Evolutionary conservation across 2,888 invertebrate genomes (phyloP), one percentile per base, ranked within the genome.

Genomic region (Drosophila borealis): DNA sequence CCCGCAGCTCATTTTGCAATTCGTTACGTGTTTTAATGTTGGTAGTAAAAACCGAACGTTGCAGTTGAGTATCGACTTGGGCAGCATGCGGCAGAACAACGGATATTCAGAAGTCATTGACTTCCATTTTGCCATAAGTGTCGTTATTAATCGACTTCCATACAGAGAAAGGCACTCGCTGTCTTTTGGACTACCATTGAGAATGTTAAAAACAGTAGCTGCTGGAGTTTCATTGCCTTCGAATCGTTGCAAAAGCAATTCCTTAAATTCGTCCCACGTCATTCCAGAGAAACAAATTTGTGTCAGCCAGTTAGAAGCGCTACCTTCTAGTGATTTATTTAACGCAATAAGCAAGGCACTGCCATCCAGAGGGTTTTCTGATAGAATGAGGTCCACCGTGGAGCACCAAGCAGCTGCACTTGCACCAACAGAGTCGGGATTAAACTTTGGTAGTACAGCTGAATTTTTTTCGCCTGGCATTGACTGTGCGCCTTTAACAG

Each of bases 361-460:
- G 14, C 45, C 60, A 29, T 61, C 46, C 29, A 53, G 17, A 44
- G 45, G 13, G 3, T 51, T 50, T 42, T 59, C 49, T 21, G 33
- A 3, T 36, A 59, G 4, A 14, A 59, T 57, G 8, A 57, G 41
- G 34, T 57, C 41, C 41, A 46, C 46, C 17, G 56, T 61, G 11
- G 61, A 51, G n/a, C 53, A 53, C 46, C 49, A 59, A 41, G 49
- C 41, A 14, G 59, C 41, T 42, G 59, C 46, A 54, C 39, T 53
- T 17, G 39, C 17, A 13, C 45, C 61, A 42, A 37, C n/a, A 19
- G 36, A 55, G n/a, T 55, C 62, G n/a, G 50, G 19, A 9, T 55
- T 63, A 44, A 63, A 63, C 33, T 61, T 61, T 17, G 34, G 49
- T n/a, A 59, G 13, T 10, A 41, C 17, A 41, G 41, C 41, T 10